Evolutionary conservation across 2,888 invertebrate species (phyloP).

Genomic region (Glyphotaelius pellucidus): DNA sequence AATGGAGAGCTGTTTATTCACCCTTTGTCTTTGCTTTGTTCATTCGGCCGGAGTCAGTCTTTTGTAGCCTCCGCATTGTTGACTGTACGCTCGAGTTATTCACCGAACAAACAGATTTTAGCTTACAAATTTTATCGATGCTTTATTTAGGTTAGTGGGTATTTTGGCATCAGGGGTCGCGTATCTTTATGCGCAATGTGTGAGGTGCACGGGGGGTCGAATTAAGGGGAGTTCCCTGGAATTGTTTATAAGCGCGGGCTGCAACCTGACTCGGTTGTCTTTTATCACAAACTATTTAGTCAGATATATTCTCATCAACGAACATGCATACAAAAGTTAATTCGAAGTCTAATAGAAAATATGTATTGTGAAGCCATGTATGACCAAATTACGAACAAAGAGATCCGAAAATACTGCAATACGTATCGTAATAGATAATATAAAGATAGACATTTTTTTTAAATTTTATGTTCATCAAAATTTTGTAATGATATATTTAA

Average conservation of each 20-base stretch:
- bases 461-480: too few relatives aligned
- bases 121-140: not conserved
- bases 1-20: constrained; percentile 8
- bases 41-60: not conserved
- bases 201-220: not conserved
- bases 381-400: not conserved
- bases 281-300: not conserved
- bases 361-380: not conserved
- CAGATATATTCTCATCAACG: not conserved
- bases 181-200: too few relatives aligned
- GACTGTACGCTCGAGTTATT: not conserved
- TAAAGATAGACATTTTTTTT: not conserved
- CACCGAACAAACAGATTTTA: not conserved
- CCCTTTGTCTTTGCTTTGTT: not conserved
- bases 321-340: not conserved
- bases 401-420: not conserved
- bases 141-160: not conserved
- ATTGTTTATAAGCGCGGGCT: too few relatives aligned
- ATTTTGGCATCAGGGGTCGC: not conserved
- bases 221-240: not conserved
- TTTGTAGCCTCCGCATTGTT: constrained; percentile 15
- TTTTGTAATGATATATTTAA: too few relatives aligned
- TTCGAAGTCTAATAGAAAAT: not conserved
- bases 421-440: not conserved
- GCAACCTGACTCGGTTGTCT: too few relatives aligned